Evolutionary conservation across 2,888 invertebrate genomes (phyloP), one percentile per base, ranked within the genome.

Genomic region (Lamellibrachia satsuma): DNA sequence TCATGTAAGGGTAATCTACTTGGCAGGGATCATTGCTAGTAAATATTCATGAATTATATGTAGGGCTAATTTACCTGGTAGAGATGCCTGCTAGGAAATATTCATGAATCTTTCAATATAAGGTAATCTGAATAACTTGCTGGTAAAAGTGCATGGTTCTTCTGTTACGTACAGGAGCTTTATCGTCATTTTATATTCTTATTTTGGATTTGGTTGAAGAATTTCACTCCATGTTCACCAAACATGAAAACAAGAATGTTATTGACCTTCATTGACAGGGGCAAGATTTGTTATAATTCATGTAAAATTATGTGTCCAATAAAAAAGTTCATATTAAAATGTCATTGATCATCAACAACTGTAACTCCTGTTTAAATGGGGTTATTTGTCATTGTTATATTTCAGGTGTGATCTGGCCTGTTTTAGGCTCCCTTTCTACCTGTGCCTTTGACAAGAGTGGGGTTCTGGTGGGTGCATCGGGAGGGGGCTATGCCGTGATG

Each of bases 401-500:
- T 75, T 75, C 15, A 22, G 22, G 15, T 75, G n/a, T 22, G 15
- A 22, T 22, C 15, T 75, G 22, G 1, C 75, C 22, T 75, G 75
- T 94, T 90, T 9, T 94, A 96, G 96, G 96, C 52, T 96, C 96
- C 7, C 94, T 95, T 27, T 96, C 95, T 9, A 96, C 96, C 15
- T 96, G 95, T 55, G 95, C 98, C 93, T 97, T 98, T 95, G 98
- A 98, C 96, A 98, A 98, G 52, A 98, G 98, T 97, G 97, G 98
- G 93, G 97, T 97, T 95, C 97, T 99, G 94, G 98, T 98, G 92
- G 99, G 99, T 51, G 98, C 98, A 90, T 98, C 98, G 0, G 98
- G 98, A 1, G 99, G 98, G 8, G 98, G 98, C 93, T 99, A 98
- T 96, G 98, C 98, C 52, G 97, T 99, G 94, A 97, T 99, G 93